Evolutionary conservation across 2,113 vertebrate species (phyloP), one percentile per base, ranked within the genome.

Genomic region (Spheniscus mendiculus): DNA sequence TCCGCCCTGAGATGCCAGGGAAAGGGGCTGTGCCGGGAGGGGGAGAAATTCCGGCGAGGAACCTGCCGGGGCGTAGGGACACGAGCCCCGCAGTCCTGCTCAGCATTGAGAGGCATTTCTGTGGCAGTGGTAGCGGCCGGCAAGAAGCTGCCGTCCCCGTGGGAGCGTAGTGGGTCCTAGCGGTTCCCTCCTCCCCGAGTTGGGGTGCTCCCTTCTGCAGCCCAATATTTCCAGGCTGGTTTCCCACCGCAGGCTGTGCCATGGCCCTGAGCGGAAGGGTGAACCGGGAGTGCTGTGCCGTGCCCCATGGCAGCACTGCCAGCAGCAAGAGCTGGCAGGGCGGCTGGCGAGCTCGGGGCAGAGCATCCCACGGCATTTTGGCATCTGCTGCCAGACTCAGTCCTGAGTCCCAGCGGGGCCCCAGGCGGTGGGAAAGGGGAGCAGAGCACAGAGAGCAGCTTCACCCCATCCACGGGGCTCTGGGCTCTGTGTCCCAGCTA

Each of bases 221-320:
- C 59, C 67, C 81, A 19, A 2, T 25, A 8, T 53, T 65, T 36
- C 70, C 49, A 53, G 82, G 32, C 47, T 63, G 38, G 26, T 73
- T 84, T 62, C 67, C 38, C 25, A n/a, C 36, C 5, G 2, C 52
- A 47, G 42, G 22, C 59, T 53, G 47, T 15, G 38, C 47, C 2
- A 7, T 18, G 14, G 45, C 5, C 20, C 34, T 34, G 21, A 15
- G 27, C 17, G 4, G 34, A 59, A 32, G 22, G 9, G 2, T 1
- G 8, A 50, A 22, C 44, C 7, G 2, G 65, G 27, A 34, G 11
- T n/a, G n/a, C n/a, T n/a, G 7, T 11, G 9, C 25, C 4, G 1
- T 53, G 30, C 36, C 26, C 52, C 27, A 26, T 1, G 3, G 62
- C 50, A 36, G 62, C 63, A 1, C 27, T 11, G 30, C 30, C 2